A percentile compares a stretch with the other conserved stretches of the same genome.
phyloP scores from a whole-genome alignment of 1,140 invertebrate genomes.

The Cotesia vestalis region DNA sequence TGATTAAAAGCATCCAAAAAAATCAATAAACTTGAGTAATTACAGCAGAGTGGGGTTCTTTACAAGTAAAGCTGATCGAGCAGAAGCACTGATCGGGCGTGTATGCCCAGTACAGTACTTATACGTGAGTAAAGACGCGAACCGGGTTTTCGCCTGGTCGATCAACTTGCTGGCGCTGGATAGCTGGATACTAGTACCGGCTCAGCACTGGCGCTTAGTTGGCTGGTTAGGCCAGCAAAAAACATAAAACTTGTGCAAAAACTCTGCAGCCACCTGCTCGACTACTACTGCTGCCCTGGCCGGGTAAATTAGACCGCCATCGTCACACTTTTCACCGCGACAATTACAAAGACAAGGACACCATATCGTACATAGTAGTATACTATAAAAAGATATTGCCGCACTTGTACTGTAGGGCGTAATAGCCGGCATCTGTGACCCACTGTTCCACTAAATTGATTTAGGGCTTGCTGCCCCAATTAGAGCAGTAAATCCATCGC shows the following conservation, averaged over 20 bases:
- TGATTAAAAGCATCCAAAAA: background rate
- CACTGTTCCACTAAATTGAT: slow-evolving; percentile 38
- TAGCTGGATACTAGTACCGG: too few relatives aligned
- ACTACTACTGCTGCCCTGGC: too few relatives aligned
- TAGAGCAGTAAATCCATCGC: too few relatives aligned
- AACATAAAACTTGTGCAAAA: background rate
- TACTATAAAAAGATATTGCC: slow-evolving; percentile 31
- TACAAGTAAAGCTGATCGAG: slow-evolving; percentile 6
- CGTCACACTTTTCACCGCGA: too few relatives aligned
- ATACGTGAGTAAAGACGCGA: slow-evolving; percentile 24
- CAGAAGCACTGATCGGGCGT: background rate
- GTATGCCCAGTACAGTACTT: background rate
- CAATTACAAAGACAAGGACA: slow-evolving; percentile 3
- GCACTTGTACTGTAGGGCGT: slow-evolving; percentile 34
- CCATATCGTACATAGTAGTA: too few relatives aligned
- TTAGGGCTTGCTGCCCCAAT: slow-evolving; percentile 15
- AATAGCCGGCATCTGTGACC: slow-evolving; percentile 41
- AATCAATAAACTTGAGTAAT: slow-evolving; percentile 12
- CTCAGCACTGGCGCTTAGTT: too few relatives aligned
- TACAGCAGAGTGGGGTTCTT: background rate
- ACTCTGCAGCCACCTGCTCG: slow-evolving; percentile 20
- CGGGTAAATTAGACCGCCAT: too few relatives aligned
- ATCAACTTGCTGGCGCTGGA: slow-evolving; percentile 20
- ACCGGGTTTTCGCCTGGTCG: slow-evolving; percentile 28
- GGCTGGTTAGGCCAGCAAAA: slow-evolving; percentile 17